Conservation (phyloP, 1,140 invertebrate genomes). For the Drosophila dunni region DNA sequence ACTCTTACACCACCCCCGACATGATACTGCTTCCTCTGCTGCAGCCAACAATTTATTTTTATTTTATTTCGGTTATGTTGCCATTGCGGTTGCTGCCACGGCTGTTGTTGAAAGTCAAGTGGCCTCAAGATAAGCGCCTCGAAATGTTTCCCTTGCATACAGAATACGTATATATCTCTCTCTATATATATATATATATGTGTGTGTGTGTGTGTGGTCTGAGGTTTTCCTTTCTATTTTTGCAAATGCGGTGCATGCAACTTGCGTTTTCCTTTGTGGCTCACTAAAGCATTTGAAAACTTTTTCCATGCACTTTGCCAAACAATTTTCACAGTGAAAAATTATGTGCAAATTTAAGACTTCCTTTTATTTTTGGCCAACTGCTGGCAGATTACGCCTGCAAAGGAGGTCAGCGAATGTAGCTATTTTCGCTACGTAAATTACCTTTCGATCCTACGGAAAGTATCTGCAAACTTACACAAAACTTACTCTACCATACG, state of each 20-base stretch:
- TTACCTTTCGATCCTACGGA: not conserved
- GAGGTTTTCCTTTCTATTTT: constrained; percentile 48
- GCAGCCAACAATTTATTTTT: constrained; percentile 70
- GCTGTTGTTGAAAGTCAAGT: constrained; percentile 67
- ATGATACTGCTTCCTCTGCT: not conserved
- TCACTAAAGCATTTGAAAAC: constrained; percentile 20
- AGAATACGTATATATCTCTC: constrained; percentile 10
- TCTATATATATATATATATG: constrained; percentile 22
- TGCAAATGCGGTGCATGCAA: constrained; percentile 52
- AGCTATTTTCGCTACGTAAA: constrained; percentile 23
- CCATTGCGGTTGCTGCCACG: constrained; percentile 29
- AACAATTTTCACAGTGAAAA: constrained; percentile 34
- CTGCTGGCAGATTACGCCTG: constrained; percentile 10
- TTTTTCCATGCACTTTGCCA: constrained; percentile 35
- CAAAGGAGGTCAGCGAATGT: constrained; percentile 17
- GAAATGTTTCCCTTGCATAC: constrained; percentile 71
- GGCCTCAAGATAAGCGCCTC: constrained; percentile 68
- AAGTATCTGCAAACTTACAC: not conserved
- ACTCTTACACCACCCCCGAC: not conserved
- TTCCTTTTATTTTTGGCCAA: constrained; percentile 15
- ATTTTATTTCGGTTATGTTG: constrained; percentile 59
- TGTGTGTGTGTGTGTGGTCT: constrained; percentile 19
- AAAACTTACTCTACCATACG: not conserved
- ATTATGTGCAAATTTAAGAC: constrained; percentile 46
- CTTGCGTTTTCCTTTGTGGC: constrained; percentile 45